Evolutionary conservation across 2,797 vertebrate genomes (phyloP).

Genomic region (Centropyge bicolor): DNA sequence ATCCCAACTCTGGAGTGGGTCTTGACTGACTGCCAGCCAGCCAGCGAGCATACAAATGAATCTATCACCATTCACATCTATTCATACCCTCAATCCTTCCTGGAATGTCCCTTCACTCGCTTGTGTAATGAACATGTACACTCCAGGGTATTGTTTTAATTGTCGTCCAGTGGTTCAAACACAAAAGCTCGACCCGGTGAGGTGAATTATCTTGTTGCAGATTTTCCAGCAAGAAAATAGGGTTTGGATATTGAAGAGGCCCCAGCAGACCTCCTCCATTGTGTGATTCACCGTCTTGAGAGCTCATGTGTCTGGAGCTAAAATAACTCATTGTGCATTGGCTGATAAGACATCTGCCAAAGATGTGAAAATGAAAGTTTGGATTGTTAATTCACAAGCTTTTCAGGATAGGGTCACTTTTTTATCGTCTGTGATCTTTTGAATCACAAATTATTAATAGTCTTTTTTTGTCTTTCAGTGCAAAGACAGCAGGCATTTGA

Average conservation of each 20-base stretch:
- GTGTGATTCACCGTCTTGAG: conserved; percentile 7
- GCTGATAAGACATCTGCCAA: conserved; percentile 25
- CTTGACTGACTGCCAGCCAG: conserved; percentile 65
- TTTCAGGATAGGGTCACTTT: not conserved
- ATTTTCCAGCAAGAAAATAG: conserved; percentile 26
- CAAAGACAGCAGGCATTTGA: not conserved
- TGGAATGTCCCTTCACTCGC: conserved; percentile 62
- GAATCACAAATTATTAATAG: not conserved
- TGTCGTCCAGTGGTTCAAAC: conserved; percentile 33
- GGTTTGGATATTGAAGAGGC: conserved; percentile 26
- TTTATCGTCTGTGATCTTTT: not conserved
- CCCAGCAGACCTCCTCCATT: not conserved
- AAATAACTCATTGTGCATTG: conserved; percentile 21
- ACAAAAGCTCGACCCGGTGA: conserved; percentile 36
- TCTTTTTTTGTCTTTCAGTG: not conserved
- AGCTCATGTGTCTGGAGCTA: not conserved
- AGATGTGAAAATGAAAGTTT: conserved; percentile 17
- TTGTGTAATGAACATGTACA: conserved; percentile 66
- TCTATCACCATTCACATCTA: conserved; percentile 71
- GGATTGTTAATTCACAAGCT: not conserved
- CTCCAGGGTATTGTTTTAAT: conserved; percentile 73
- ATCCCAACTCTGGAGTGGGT: conserved; percentile 73
- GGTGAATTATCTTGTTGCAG: conserved; percentile 32
- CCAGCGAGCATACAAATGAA: conserved; percentile 74
- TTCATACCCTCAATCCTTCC: conserved; percentile 67